Evolutionary conservation across 2,888 invertebrate species (phyloP), one percentile per base, ranked within the genome.

Genomic region (Melinaea menophilus): DNA sequence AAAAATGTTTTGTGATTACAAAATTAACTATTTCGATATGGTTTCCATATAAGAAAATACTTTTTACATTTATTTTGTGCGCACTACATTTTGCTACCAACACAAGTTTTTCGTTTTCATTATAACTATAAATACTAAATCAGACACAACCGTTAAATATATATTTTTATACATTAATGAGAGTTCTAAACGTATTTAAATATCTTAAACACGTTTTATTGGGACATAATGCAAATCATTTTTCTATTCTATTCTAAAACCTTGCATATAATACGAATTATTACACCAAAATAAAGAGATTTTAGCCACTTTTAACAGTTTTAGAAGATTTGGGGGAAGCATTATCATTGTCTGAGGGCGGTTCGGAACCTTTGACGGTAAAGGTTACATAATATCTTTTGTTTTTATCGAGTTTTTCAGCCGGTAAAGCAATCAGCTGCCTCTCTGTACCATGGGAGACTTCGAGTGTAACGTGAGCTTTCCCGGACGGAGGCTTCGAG

Each of bases 321-420:
- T 88, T 89, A 72, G 85, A 91, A 75, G 79, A 85, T 75, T 75
- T 91, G 71, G 79, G 84, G 31, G 87, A 82, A 11, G 81, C 77
- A 59, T 88, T 91, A 56, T 91, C 91, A 64, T 86, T 92, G 56
- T 93, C 93, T 0, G 90, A 89, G n/a, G 92, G 88, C 37, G 90
- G 90, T 65, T 91, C 91, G 3, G 93, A 93, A 59, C 96, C 96
- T 83, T 96, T 96, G 3, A 98, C 96, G 41, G 97, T 97, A 80
- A 98, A 97, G 58, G 97, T 97, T 65, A 98, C 97, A 83, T 96
- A 97, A 86, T 97, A 98, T 79, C 96, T 93, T 85, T 97, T 97
- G 80, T 95, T 96, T 79, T 95, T 95, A 82, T 97, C 97, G 75
- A 97, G 87, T 80, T 94, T 94, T 77, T 97, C 96, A 31, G 97